phyloP scores from a whole-genome alignment of 2,113 vertebrate species.

The Parus major region DNA sequence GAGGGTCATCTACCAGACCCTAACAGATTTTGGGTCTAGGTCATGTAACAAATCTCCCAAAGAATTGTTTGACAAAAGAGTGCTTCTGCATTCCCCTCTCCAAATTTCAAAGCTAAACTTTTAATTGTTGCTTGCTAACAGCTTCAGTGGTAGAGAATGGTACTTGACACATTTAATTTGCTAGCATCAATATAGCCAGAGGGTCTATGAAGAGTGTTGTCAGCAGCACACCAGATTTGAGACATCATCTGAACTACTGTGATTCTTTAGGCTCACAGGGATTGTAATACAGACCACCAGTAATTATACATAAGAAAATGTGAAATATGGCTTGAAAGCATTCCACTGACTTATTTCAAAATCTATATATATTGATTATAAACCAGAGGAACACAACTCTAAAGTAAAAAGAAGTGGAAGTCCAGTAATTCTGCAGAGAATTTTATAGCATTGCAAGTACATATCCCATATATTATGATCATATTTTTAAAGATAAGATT shows the following conservation, averaged over 20 bases:
- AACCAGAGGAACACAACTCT: background rate
- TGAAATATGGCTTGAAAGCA: background rate
- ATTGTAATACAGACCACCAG: background rate
- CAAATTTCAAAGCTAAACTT: background rate
- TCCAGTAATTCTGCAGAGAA: background rate
- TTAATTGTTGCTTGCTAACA: background rate
- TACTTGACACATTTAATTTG: background rate
- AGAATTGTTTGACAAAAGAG: background rate
- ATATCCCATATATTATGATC: background rate
- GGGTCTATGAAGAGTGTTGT: background rate
- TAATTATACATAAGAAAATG: background rate
- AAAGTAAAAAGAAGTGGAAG: background rate
- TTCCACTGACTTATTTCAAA: background rate
- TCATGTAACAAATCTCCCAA: background rate
- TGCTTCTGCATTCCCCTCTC: fast-evolving
- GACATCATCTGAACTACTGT: background rate
- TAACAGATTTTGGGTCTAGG: background rate
- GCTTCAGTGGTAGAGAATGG: background rate
- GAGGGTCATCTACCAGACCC: background rate
- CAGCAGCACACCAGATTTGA: background rate
- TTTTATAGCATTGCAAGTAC: background rate
- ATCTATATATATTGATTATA: background rate
- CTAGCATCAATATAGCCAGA: background rate
- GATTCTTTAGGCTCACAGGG: background rate
- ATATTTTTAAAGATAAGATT: background rate